These are phyloP conservation scores for Plagiodera versicolora DNA, from an alignment of 2,888 invertebrate species.

Conservation along the genomic window DNA sequence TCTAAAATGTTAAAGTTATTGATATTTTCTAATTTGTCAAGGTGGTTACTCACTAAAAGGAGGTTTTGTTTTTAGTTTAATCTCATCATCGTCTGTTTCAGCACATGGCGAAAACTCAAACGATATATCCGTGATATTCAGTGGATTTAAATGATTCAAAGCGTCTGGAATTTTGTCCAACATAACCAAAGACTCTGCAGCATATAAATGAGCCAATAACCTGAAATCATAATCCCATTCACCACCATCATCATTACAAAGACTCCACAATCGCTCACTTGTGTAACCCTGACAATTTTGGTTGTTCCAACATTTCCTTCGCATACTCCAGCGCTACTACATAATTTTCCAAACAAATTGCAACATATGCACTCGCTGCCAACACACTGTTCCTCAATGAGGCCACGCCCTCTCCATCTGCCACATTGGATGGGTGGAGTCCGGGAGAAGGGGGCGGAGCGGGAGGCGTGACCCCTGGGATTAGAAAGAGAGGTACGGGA, in stretches of 20 bases:
- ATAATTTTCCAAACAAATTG: slow-evolving; percentile 82
- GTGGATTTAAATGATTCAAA: slow-evolving; percentile 78
- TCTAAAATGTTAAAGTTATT: no score
- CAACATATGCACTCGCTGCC: slow-evolving; percentile 81
- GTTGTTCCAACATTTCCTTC: slow-evolving; percentile 70
- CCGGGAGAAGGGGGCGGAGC: slow-evolving; percentile 50
- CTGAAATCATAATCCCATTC: slow-evolving; percentile 50
- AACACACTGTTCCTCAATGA: slow-evolving; percentile 68
- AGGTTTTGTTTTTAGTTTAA: slow-evolving; percentile 47
- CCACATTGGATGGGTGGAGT: slow-evolving; percentile 65
- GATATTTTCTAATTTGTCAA: no score
- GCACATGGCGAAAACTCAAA: slow-evolving; percentile 55
- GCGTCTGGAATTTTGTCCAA: slow-evolving; percentile 83
- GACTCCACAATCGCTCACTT: slow-evolving; percentile 55
- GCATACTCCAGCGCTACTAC: slow-evolving; percentile 77
- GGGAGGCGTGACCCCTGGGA: slow-evolving; percentile 51
- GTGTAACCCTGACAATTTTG: slow-evolving; percentile 71
- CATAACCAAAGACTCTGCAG: slow-evolving; percentile 83
- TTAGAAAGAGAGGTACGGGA: slow-evolving; percentile 52
- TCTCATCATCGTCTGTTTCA: slow-evolving; percentile 54
- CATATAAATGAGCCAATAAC: slow-evolving; percentile 84
- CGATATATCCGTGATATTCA: slow-evolving; percentile 64
- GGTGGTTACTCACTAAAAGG: slow-evolving; percentile 49
- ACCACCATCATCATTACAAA: background rate
- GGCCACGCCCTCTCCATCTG: slow-evolving; percentile 63